A percentile compares a stretch with the other conserved stretches of the same genome.
Evolutionary conservation across 2,113 vertebrate genomes (phyloP).

Genomic region (Rhinolophus ferrumequinum): DNA sequence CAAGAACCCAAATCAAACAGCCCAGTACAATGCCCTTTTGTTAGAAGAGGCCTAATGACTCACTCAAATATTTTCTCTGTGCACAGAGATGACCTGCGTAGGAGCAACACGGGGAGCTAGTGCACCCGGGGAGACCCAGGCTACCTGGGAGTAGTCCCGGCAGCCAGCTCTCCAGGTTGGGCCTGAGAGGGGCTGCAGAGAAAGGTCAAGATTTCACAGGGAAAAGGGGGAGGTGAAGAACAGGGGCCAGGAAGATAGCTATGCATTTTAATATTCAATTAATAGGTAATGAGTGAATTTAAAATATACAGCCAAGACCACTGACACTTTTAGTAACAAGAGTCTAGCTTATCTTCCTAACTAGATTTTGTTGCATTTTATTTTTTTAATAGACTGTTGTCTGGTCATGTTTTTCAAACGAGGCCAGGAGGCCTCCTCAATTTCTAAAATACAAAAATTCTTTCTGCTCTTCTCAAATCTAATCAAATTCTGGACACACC

Average conservation of each 20-base stretch:
- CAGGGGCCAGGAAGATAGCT: neutral
- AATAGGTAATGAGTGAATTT: neutral
- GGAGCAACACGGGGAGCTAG: neutral
- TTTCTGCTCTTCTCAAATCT: slow-evolving; percentile 39
- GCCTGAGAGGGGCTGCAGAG: neutral
- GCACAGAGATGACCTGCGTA: neutral
- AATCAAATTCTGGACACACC: neutral
- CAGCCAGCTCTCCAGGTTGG: neutral
- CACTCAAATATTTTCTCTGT: neutral
- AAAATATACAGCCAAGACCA: neutral
- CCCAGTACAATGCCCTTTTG: neutral
- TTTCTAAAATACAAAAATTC: slow-evolving; percentile 43
- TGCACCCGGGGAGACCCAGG: neutral
- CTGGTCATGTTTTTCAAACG: neutral
- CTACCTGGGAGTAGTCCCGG: neutral
- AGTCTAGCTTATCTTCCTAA: neutral
- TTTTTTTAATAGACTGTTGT: neutral
- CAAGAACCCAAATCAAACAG: slow-evolving; percentile 23
- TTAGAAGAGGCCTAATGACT: neutral
- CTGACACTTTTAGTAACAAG: neutral
- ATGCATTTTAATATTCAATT: neutral
- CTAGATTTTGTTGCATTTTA: slow-evolving; percentile 16
- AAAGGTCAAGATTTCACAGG: neutral
- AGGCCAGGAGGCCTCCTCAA: neutral
- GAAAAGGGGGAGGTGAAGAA: neutral